A percentile compares a stretch with the other conserved stretches of the same genome.
phyloP scores from a whole-genome alignment of 2,797 vertebrate genomes.

The Carcharodon carcharias region DNA sequence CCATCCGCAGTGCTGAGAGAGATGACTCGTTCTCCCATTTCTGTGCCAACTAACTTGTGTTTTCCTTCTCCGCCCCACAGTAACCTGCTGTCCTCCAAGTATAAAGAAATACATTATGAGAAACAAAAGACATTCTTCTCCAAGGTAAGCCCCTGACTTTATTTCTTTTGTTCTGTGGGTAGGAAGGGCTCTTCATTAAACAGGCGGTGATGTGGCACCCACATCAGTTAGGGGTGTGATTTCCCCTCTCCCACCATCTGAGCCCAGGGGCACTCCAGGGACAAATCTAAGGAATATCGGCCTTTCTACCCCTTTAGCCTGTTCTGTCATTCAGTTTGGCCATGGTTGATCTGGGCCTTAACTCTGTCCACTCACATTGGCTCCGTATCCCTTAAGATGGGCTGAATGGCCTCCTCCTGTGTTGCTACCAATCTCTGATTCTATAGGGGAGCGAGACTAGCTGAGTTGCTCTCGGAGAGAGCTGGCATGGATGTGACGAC shows the following conservation, averaged over 20 bases:
- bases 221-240: neutral
- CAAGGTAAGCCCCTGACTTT: conserved; percentile 68
- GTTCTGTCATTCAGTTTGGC: neutral
- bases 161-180: neutral
- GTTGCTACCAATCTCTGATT: no score
- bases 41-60: conserved; percentile 10
- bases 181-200: neutral
- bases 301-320: neutral
- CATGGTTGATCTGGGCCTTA: neutral
- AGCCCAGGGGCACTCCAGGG: neutral
- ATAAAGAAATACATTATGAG: conserved; percentile 91
- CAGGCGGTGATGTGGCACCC: neutral
- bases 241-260: neutral
- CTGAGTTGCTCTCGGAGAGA: no score
- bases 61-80: conserved; percentile 58
- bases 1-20: neutral
- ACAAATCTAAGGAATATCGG: neutral
- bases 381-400: neutral
- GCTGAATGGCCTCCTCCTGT: no score
- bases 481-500: no score
- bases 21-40: neutral
- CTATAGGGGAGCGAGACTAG: no score
- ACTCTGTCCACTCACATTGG: neutral
- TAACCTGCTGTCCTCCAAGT: conserved; percentile 88
- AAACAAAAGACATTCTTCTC: conserved; percentile 74